These are phyloP conservation scores for Ornithorhynchus anatinus DNA, from an alignment of 2,113 vertebrate genomes.

Conservation along the genomic window DNA sequence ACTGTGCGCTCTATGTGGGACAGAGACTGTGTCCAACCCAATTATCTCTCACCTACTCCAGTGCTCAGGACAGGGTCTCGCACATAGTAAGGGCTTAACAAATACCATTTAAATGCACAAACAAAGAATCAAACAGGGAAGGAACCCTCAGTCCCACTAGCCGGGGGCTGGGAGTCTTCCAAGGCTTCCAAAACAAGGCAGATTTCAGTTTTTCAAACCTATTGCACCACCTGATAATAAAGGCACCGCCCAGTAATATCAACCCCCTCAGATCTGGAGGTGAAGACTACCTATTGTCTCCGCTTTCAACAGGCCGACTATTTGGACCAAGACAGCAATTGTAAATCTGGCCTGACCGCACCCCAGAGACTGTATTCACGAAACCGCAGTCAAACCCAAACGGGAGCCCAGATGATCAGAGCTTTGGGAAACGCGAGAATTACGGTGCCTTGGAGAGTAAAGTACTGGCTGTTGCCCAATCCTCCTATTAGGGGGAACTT, in stretches of 20 bases:
- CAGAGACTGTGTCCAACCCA: no score
- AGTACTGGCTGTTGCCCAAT: no score
- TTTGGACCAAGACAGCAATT: conserved; percentile 23
- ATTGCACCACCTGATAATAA: conserved; percentile 1
- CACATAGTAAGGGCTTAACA: no score
- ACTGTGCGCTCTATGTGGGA: no score
- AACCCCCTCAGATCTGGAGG: conserved; percentile 11
- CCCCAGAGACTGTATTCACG: conserved; percentile 33
- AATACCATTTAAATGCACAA: no score
- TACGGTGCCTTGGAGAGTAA: no score
- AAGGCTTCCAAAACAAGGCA: conserved; percentile 13
- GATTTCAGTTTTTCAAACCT: conserved; percentile 8
- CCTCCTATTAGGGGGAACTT: no score
- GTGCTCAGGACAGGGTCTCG: no score
- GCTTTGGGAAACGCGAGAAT: no score
- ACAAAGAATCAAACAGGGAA: no score
- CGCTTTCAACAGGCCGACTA: conserved; percentile 20
- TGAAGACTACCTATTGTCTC: conserved; percentile 23
- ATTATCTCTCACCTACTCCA: no score
- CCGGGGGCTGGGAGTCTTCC: conserved; percentile 30
- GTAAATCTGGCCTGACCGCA: conserved; percentile 34
- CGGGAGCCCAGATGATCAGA: no score
- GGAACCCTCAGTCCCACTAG: background rate
- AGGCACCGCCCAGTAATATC: background rate
- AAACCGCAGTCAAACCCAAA: conserved; percentile 22